These are phyloP conservation scores for Nomada goodeniana DNA, from an alignment of 2,888 invertebrate species.

Conservation along the genomic window DNA sequence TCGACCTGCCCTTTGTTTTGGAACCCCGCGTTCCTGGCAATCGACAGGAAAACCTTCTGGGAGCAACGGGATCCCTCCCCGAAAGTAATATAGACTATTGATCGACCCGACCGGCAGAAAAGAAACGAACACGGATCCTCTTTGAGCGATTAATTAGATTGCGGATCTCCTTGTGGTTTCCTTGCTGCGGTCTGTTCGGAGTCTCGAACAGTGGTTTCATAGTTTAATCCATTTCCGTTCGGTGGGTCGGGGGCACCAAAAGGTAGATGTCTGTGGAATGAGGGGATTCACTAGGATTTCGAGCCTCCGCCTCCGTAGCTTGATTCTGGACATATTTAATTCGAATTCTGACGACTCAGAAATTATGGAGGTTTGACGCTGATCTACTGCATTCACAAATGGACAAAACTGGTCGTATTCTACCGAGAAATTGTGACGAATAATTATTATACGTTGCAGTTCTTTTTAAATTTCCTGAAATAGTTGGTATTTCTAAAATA, in stretches of 20 bases:
- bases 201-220: not conserved
- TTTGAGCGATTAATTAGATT: constrained; percentile 52
- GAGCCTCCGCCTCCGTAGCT: not conserved
- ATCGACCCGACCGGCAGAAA: not conserved
- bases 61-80: constrained; percentile 20
- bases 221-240: constrained; percentile 1
- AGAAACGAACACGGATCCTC: constrained; percentile 20
- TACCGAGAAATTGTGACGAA: no score
- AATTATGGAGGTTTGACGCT: no score
- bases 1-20: constrained; percentile 37
- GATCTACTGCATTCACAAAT: no score
- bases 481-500: no score
- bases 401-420: no score
- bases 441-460: no score
- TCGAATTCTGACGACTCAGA: not conserved
- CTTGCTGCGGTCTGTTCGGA: not conserved
- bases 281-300: not conserved
- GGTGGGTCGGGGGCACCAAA: not conserved
- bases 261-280: not conserved
- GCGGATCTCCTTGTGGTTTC: not conserved
- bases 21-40: constrained; percentile 14
- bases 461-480: no score
- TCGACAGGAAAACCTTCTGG: constrained; percentile 33
- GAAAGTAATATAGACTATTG: constrained; percentile 31
- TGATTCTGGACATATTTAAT: not conserved